Conservation (phyloP, 1,140 invertebrate genomes). For the Polyergus mexicanus region DNA sequence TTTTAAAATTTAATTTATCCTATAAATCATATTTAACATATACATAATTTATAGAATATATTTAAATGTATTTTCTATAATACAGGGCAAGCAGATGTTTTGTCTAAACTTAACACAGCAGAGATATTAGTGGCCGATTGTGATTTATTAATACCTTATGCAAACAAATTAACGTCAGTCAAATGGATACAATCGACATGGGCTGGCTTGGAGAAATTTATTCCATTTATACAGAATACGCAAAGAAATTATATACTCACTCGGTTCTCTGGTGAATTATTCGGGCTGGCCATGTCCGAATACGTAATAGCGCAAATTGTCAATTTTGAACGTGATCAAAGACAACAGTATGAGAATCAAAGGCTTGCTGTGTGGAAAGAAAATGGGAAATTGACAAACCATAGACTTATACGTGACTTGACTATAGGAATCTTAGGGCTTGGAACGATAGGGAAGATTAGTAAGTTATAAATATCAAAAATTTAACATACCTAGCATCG, state of each 20-base stretch:
- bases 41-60: neutral
- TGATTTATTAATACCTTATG: slow-evolving; percentile 81
- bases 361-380: slow-evolving; percentile 80
- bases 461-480: slow-evolving; percentile 75
- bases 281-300: slow-evolving; percentile 87
- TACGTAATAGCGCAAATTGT: slow-evolving; percentile 88
- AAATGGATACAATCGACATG: slow-evolving; percentile 87
- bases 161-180: slow-evolving; percentile 79
- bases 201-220: slow-evolving; percentile 84
- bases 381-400: slow-evolving; percentile 79
- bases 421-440: slow-evolving; percentile 87
- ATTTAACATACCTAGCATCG: neutral
- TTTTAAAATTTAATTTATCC: too few relatives aligned
- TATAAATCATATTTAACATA: neutral
- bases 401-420: slow-evolving; percentile 84
- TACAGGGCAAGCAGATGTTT: slow-evolving; percentile 65
- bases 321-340: slow-evolving; percentile 85
- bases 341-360: slow-evolving; percentile 83
- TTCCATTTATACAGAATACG: slow-evolving; percentile 72
- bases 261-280: slow-evolving; percentile 84
- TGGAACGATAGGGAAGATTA: slow-evolving; percentile 85
- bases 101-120: slow-evolving; percentile 74
- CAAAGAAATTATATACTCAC: slow-evolving; percentile 81
- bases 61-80: neutral
- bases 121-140: slow-evolving; percentile 85